phyloP scores from a whole-genome alignment of 2,113 vertebrate genomes.

The Gymnorhina tibicen region DNA sequence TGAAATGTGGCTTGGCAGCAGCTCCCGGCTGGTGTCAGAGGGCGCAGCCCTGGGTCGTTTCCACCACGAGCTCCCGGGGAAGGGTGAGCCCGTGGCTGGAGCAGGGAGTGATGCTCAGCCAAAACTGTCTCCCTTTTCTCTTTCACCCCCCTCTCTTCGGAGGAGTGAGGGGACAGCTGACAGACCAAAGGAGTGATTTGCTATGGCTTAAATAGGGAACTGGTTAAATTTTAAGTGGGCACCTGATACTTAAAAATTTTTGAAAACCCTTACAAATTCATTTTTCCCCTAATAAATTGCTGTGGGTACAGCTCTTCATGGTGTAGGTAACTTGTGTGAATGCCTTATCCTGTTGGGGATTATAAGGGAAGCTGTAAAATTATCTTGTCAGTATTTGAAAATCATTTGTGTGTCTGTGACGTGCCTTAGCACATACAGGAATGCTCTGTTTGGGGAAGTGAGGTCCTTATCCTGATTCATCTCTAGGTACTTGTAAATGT shows the following conservation, averaged over 20 bases:
- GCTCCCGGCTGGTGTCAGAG: fast-evolving
- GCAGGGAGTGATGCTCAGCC: not conserved
- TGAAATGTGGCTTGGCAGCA: not conserved
- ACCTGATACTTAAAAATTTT: not conserved
- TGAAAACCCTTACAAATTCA: not conserved
- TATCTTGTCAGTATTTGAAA: not conserved
- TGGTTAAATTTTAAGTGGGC: not conserved
- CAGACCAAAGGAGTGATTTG: not conserved
- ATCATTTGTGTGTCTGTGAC: constrained; percentile 4
- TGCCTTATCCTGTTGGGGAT: not conserved
- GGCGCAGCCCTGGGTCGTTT: not conserved
- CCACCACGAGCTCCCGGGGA: not conserved
- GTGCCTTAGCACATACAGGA: constrained; percentile 14
- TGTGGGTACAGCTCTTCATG: not conserved
- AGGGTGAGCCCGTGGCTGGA: not conserved
- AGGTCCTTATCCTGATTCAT: constrained; percentile 48
- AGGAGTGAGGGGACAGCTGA: not conserved
- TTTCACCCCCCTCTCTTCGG: not conserved
- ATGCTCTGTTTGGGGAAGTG: constrained; percentile 49
- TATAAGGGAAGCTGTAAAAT: constrained; percentile 4
- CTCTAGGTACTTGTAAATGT: constrained; percentile 23
- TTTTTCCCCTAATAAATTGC: not conserved
- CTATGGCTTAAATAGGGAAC: not conserved
- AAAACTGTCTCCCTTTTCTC: not conserved
- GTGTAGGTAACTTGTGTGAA: not conserved